Evolutionary conservation across 2,113 vertebrate genomes (phyloP).

Genomic region (Gavialis gangeticus): DNA sequence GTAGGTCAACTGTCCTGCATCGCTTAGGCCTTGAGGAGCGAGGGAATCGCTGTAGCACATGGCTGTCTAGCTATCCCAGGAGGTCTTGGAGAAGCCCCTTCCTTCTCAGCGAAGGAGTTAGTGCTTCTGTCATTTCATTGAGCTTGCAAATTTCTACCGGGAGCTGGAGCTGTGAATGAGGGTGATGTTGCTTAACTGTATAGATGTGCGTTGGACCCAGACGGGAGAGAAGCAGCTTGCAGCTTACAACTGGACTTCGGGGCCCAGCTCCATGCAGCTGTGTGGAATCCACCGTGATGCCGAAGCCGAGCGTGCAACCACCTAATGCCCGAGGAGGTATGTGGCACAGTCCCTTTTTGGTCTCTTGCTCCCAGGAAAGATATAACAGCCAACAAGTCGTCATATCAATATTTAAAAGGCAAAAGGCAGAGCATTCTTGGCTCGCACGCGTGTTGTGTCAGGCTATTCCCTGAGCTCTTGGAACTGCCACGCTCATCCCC

Average conservation of each 20-base stretch:
- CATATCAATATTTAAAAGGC: neutral
- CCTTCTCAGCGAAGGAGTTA: neutral
- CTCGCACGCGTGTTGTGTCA: neutral
- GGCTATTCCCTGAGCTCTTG: neutral
- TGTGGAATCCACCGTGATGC: neutral
- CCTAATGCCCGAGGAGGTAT: neutral
- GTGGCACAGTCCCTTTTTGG: accelerated
- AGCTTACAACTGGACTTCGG: neutral
- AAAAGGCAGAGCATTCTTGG: neutral
- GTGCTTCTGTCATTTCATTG: neutral
- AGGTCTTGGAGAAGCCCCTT: neutral
- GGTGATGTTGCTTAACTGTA: neutral
- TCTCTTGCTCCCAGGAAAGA: neutral
- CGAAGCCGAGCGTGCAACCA: neutral
- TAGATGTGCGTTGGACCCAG: neutral
- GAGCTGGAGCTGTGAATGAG: neutral
- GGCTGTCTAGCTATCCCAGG: neutral
- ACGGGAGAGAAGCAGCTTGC: neutral
- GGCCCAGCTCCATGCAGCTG: no score
- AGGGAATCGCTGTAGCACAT: neutral
- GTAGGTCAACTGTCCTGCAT: neutral
- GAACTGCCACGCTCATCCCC: neutral
- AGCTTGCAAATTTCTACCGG: neutral
- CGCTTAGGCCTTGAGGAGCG: neutral
- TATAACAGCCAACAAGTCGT: neutral